These are phyloP conservation scores for Pristionchus entomophagus DNA, from an alignment of 2,888 invertebrate species.

Conservation along the genomic window DNA sequence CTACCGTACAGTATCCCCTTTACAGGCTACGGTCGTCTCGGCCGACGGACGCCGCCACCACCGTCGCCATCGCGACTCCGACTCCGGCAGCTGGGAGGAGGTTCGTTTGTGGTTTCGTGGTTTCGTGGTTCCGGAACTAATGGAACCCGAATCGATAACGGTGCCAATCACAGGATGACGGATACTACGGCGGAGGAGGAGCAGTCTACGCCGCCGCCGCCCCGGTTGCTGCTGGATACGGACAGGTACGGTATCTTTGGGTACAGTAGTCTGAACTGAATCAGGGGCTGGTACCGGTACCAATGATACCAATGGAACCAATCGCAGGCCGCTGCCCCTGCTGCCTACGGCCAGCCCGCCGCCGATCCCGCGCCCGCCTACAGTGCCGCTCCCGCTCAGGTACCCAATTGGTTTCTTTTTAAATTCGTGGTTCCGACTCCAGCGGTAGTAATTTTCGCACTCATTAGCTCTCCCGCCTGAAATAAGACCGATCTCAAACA, in stretches of 20 bases:
- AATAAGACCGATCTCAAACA: too few relatives aligned
- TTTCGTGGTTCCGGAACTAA: too few relatives aligned
- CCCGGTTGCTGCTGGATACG: neutral
- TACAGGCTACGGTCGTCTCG: neutral
- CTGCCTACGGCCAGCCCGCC: conserved; percentile 21
- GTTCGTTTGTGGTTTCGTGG: too few relatives aligned
- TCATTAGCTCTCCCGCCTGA: too few relatives aligned
- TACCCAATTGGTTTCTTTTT: neutral
- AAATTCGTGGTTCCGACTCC: too few relatives aligned
- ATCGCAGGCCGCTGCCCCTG: conserved; percentile 5
- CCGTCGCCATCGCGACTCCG: neutral
- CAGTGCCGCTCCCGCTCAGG: conserved; percentile 27
- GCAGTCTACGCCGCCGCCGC: neutral
- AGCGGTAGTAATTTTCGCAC: too few relatives aligned
- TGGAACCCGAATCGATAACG: too few relatives aligned
- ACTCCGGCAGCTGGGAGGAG: neutral
- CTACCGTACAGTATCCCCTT: neutral
- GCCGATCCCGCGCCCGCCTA: conserved; percentile 24
- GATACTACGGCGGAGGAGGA: neutral
- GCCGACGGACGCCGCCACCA: neutral
- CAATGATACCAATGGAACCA: neutral
- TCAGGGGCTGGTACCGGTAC: neutral
- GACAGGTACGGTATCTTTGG: conserved; percentile 27
- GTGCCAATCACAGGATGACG: too few relatives aligned
- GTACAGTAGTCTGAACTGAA: too few relatives aligned